phyloP scores from a whole-genome alignment of 2,797 vertebrate genomes.

The Periparus ater region DNA sequence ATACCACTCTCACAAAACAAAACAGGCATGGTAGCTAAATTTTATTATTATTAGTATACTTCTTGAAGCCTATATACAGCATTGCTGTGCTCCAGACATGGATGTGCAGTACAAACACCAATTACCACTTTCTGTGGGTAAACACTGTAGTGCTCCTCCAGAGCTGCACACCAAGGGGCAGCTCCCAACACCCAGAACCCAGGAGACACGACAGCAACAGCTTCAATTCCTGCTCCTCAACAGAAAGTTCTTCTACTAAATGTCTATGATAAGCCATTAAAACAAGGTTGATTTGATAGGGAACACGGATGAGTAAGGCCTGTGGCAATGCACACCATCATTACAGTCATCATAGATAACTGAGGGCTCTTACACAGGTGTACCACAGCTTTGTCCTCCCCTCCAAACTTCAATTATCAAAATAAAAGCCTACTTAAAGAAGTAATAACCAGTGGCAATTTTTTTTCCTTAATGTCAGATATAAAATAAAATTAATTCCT shows the following conservation, averaged over 20 bases:
- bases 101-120: neutral
- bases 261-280: neutral
- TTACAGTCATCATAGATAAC: neutral
- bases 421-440: neutral
- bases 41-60: neutral
- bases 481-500: neutral
- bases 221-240: neutral
- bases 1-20: neutral
- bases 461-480: neutral
- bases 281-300: neutral
- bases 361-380: neutral
- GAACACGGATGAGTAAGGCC: neutral
- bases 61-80: neutral
- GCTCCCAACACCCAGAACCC: accelerated
- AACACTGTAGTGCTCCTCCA: neutral
- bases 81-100: neutral
- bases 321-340: neutral
- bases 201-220: neutral
- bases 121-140: neutral
- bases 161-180: neutral
- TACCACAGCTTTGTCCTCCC: neutral
- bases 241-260: neutral
- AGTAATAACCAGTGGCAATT: neutral
- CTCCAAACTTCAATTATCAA: neutral
- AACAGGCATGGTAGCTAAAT: neutral